A percentile compares a stretch with the other conserved stretches of the same genome.
phyloP scores from a whole-genome alignment of 2,797 vertebrate genomes.

The Anas acuta region DNA sequence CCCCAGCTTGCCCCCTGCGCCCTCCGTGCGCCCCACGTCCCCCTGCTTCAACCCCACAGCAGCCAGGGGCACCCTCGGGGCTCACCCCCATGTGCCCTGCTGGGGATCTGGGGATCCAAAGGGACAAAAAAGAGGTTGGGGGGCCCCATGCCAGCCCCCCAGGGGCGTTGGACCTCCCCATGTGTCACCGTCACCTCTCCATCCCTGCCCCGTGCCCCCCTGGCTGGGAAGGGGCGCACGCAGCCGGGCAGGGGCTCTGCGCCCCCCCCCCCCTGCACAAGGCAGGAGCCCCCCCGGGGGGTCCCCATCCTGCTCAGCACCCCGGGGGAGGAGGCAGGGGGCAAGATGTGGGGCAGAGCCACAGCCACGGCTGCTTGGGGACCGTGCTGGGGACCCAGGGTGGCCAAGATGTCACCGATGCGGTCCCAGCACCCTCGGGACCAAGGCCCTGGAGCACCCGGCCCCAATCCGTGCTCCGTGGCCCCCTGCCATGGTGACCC shows the following conservation, averaged over 20 bases:
- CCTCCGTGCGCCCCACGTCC: fast-evolving
- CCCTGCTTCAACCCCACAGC: background rate
- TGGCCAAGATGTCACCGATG: fast-evolving
- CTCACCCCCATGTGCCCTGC: fast-evolving
- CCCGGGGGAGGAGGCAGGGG: fast-evolving
- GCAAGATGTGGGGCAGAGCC: background rate
- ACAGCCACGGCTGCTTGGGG: no score
- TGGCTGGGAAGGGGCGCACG: fast-evolving
- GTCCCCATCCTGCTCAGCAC: fast-evolving
- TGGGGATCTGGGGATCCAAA: fast-evolving
- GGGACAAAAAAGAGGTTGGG: background rate
- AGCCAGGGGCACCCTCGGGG: background rate
- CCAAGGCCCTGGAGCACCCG: fast-evolving
- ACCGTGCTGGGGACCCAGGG: fast-evolving
- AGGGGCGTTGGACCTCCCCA: fast-evolving
- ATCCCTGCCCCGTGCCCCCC: fast-evolving
- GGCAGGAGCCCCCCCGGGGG: background rate
- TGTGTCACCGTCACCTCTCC: no score
- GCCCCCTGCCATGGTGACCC: fast-evolving
- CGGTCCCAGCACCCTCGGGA: background rate
- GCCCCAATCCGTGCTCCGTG: fast-evolving
- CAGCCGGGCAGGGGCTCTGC: background rate
- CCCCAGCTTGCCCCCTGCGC: fast-evolving
- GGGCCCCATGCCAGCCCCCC: fast-evolving
- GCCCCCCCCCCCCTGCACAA: background rate